These are phyloP conservation scores for Psittacus erithacus DNA, from an alignment of 2,113 vertebrate genomes.

Conservation along the genomic window DNA sequence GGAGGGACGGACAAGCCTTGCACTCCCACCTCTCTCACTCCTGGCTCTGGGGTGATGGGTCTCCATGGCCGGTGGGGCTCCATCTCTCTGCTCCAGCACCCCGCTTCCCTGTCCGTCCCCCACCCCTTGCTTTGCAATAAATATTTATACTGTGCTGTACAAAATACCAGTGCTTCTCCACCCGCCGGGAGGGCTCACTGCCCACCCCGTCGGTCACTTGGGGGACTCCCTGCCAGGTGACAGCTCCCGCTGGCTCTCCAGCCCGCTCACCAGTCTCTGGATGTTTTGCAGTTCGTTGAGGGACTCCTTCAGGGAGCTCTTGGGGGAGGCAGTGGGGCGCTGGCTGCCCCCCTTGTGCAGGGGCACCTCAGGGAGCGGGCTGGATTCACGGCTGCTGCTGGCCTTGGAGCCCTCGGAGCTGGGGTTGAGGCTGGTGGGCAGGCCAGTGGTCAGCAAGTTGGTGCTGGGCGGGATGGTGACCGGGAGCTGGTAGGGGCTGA, in stretches of 20 bases:
- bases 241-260: constrained; percentile 90
- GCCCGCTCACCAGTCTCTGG: constrained; percentile 97
- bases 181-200: constrained; percentile 69
- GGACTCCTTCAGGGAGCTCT: constrained; percentile 88
- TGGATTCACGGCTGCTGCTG: constrained; percentile 86
- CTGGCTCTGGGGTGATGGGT: neutral
- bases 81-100: neutral
- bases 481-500: constrained; percentile 96
- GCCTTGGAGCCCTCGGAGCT: constrained; percentile 87
- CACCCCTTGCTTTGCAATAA: constrained; percentile 74
- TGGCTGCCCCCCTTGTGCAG: constrained; percentile 81
- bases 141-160: constrained; percentile 88
- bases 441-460: constrained; percentile 85
- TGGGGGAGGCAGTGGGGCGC: constrained; percentile 81
- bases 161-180: constrained; percentile 77
- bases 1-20: neutral
- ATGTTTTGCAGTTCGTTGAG: constrained; percentile 98
- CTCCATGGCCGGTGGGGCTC: rapidly evolving
- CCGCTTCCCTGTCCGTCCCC: neutral
- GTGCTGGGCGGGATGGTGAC: constrained; percentile 89
- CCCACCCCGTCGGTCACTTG: constrained; percentile 83
- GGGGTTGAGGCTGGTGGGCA: constrained; percentile 78
- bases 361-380: constrained; percentile 87
- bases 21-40: neutral
- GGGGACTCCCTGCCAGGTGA: constrained; percentile 88